Evolutionary conservation across 1,140 invertebrate species (phyloP).

Genomic region (Macrobrachium rosenbergii): DNA sequence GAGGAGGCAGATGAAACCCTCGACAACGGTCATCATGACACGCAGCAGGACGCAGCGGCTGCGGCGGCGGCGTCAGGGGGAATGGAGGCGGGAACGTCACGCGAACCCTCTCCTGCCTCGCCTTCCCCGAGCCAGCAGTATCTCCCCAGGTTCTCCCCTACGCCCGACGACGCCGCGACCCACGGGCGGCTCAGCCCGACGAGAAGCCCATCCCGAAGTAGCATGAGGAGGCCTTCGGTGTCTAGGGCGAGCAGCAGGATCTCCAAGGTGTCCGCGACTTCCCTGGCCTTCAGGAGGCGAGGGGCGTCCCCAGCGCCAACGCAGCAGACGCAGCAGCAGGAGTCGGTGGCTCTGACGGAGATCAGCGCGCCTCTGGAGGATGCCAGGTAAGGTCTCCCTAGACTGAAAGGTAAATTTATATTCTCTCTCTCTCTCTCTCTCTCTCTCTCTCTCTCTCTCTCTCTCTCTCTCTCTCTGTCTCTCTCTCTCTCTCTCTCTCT

Average conservation of each 20-base stretch:
- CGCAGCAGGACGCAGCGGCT: background rate
- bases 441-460: slow-evolving; percentile 16
- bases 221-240: background rate
- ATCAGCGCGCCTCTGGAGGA: slow-evolving; percentile 49
- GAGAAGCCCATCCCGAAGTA: slow-evolving; percentile 10
- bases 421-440: background rate
- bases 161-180: background rate
- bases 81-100: background rate
- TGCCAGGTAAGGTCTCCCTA: slow-evolving; percentile 20
- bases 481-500: background rate
- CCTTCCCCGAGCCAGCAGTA: background rate
- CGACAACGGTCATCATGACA: background rate
- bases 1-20: background rate
- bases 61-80: too few species aligned
- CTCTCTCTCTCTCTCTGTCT: background rate
- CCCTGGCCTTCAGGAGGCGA: slow-evolving; percentile 21
- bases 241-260: slow-evolving; percentile 5
- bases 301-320: background rate
- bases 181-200: slow-evolving; percentile 49
- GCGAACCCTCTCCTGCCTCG: slow-evolving; percentile 2
- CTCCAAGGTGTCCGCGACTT: background rate
- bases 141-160: slow-evolving; percentile 8
- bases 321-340: slow-evolving; percentile 10
- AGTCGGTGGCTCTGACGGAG: slow-evolving; percentile 27
- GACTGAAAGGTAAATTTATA: background rate